These are phyloP conservation scores for Meandrina meandrites DNA, from an alignment of 92 coral and sea anemone species.

Conservation along the genomic window DNA sequence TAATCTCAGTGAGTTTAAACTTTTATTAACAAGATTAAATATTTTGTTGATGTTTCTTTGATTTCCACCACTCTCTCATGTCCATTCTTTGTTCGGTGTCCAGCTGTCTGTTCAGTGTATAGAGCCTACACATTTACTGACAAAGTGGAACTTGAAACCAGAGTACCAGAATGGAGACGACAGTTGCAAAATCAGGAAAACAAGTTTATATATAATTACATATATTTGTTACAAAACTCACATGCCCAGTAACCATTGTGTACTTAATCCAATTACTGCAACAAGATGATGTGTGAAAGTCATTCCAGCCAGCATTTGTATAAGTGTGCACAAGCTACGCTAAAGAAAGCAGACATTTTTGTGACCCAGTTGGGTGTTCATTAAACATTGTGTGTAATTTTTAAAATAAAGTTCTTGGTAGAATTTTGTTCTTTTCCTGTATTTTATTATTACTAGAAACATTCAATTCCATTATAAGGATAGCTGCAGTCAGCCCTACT, in stretches of 20 bases:
- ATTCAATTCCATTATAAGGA: slow-evolving; percentile 25
- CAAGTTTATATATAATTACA: neutral
- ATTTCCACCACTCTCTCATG: too few relatives aligned
- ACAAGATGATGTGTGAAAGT: neutral
- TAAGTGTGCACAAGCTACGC: too few relatives aligned
- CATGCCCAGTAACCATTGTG: neutral
- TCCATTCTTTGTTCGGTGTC: too few relatives aligned
- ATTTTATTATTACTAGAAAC: slow-evolving; percentile 15
- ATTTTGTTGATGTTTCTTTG: too few relatives aligned
- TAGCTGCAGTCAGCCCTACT: neutral
- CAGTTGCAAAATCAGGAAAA: neutral
- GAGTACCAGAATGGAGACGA: neutral
- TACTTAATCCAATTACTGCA: neutral
- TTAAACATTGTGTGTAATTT: too few relatives aligned
- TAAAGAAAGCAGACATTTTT: too few relatives aligned
- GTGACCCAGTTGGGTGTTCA: too few relatives aligned
- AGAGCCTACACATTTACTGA: too few relatives aligned
- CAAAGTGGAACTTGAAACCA: too few relatives aligned
- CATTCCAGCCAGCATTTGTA: too few relatives aligned
- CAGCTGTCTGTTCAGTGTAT: too few relatives aligned
- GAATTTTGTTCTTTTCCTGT: neutral
- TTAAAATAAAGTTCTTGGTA: too few relatives aligned
- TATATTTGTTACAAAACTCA: neutral
- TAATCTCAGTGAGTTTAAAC: slow-evolving; percentile 55
- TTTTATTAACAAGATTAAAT: neutral